These are phyloP conservation scores for Neodontobutis hainanensis DNA, from an alignment of 2,113 vertebrate genomes.

Conservation along the genomic window DNA sequence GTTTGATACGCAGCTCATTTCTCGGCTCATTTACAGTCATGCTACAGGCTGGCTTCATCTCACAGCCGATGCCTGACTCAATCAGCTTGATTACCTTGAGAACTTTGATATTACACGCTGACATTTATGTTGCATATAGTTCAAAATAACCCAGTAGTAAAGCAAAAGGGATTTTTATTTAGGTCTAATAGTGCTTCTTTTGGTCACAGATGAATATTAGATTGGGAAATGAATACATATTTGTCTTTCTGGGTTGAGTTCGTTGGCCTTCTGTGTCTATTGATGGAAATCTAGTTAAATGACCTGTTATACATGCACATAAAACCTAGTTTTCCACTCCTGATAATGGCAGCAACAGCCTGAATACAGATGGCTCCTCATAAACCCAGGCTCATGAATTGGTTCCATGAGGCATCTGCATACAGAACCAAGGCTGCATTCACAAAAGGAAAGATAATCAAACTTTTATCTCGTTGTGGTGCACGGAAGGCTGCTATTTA, in stretches of 20 bases:
- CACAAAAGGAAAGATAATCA: conserved; percentile 46
- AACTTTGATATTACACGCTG: neutral
- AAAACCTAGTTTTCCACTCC: neutral
- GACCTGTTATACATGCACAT: conserved; percentile 31
- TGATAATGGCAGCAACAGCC: conserved; percentile 29
- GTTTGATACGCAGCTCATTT: neutral
- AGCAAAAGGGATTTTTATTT: no score
- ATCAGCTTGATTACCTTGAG: neutral
- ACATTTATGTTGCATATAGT: conserved; percentile 8
- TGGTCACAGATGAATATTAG: neutral
- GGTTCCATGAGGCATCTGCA: conserved; percentile 45
- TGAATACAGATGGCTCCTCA: conserved; percentile 46
- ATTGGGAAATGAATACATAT: neutral
- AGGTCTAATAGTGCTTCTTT: neutral
- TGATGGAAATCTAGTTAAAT: conserved; percentile 22
- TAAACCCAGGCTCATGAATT: conserved; percentile 38
- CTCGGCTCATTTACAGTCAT: neutral
- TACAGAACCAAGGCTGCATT: conserved; percentile 48
- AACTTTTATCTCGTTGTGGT: conserved; percentile 32
- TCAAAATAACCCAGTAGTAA: neutral
- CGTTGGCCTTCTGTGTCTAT: neutral
- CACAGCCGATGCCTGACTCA: neutral
- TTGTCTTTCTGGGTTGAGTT: conserved; percentile 2
- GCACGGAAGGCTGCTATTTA: conserved; percentile 41
- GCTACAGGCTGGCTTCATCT: conserved; percentile 1